Evolutionary conservation across 35 echinoderm and acorn worm genomes (phyloP).

Genomic region (Apostichopus californicus): DNA sequence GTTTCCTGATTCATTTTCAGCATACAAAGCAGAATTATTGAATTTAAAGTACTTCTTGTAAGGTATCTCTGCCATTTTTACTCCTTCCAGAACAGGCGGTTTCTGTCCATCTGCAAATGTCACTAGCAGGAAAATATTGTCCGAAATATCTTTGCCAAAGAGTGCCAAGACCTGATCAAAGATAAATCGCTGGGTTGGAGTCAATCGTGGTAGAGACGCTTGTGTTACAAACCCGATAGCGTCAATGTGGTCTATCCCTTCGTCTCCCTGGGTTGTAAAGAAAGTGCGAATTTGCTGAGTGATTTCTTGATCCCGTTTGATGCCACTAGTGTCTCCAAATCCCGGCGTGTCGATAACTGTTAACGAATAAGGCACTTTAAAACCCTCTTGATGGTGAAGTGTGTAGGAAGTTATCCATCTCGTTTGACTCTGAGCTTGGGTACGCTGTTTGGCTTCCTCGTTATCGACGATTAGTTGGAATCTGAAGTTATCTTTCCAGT

Average conservation of each 20-base stretch:
- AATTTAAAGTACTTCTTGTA: constrained; percentile 57
- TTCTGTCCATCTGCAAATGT: constrained; percentile 65
- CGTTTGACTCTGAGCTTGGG: constrained; percentile 69
- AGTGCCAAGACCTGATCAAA: constrained; percentile 67
- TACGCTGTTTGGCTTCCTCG: constrained; percentile 18
- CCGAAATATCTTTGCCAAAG: constrained; percentile 67
- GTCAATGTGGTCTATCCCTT: constrained; percentile 66
- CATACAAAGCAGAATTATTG: constrained; percentile 75
- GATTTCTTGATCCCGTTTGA: constrained; percentile 61
- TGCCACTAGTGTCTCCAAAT: constrained; percentile 8
- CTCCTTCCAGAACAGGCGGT: constrained; percentile 62
- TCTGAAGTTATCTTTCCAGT: constrained; percentile 67
- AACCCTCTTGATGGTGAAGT: constrained; percentile 28
- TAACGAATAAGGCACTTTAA: constrained; percentile 49
- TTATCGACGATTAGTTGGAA: constrained; percentile 54
- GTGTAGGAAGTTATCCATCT: constrained; percentile 70
- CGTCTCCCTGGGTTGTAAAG: constrained; percentile 13
- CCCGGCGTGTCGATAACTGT: constrained; percentile 64
- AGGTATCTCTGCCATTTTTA: constrained; percentile 57
- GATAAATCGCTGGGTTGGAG: constrained; percentile 56
- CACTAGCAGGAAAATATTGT: constrained; percentile 65
- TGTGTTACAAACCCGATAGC: constrained; percentile 68
- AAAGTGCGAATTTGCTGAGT: constrained; percentile 40
- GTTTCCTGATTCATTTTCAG: background rate
- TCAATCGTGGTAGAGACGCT: constrained; percentile 55